Base-by-base conservation (phyloP, 2,888 invertebrate genomes). In the Priocnemis perturbator region DNA sequence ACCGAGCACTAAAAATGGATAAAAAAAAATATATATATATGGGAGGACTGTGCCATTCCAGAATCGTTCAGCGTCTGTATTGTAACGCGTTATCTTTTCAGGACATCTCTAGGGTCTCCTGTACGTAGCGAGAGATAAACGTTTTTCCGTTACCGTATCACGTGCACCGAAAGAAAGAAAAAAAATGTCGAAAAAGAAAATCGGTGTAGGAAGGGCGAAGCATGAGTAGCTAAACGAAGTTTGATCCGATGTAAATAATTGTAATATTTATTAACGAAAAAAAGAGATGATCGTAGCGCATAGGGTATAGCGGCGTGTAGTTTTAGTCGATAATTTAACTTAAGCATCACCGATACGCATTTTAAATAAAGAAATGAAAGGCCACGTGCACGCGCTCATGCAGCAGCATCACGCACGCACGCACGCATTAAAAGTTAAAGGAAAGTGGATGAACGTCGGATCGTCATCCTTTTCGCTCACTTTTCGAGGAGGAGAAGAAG, bases 201-300 rank as follows among this genome's bases (percentile, higher is more conserved):
- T 50, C 20, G 56, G 26, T 30, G 69, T 68, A 76, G 67, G 47
- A 26, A 63, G 53, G 58, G 60, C 73, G 66, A 64, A 65, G 68
- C 23, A 70, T 65, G 37, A 53, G 58, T 79, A 78, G 72, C 64
- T 59, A 73, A 26, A 26, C 26, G 26, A 73, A 63, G 60, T 66
- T 81, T 73, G 37, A 74, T 73, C 77, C 73, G 75, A 74, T 88
- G 88, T 88, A 88, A 81, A 88, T 88, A 88, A 76, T 86, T 88
- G 88, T 88, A 88, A 88, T 88, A 88, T 88, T 88, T 88, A 88
- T 88, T 86, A 78, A 85, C 82, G 81, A 79, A 71, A 69, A 68
- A 78, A 69, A 56, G 73, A 77, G 26, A 67, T 64, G 79, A 77
- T 71, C 69, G 71, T 84, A 85, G 81, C 74, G 76, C 76, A 56